These are phyloP conservation scores for Perognathus longimembris DNA, from an alignment of 2,113 vertebrate genomes.

Conservation along the genomic window DNA sequence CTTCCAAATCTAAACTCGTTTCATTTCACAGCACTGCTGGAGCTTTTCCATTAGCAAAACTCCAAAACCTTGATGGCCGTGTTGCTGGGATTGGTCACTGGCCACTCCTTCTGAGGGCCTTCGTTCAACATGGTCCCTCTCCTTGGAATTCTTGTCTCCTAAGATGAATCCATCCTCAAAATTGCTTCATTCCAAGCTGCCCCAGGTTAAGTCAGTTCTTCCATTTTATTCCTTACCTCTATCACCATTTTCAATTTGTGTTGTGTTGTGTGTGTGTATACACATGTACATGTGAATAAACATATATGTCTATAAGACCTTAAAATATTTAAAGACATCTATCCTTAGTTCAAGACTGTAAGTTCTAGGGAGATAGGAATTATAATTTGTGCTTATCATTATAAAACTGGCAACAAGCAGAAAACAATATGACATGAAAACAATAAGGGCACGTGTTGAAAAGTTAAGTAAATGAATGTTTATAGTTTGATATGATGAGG, in stretches of 20 bases:
- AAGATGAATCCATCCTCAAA: not conserved
- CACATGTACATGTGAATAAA: too few relatives aligned
- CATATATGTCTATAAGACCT: too few relatives aligned
- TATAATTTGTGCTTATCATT: not conserved
- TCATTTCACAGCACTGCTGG: not conserved
- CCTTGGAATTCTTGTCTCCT: not conserved
- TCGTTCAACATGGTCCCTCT: not conserved
- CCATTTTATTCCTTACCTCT: not conserved
- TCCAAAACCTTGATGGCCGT: rapidly evolving
- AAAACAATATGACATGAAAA: not conserved
- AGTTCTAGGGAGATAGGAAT: not conserved
- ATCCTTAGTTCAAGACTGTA: not conserved
- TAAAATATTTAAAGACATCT: not conserved
- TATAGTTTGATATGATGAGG: not conserved
- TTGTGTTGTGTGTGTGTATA: not conserved
- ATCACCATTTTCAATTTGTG: not conserved
- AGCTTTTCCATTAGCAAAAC: not conserved
- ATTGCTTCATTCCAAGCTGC: not conserved
- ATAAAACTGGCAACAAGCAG: too few relatives aligned
- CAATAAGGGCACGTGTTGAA: not conserved
- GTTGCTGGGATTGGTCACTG: not conserved
- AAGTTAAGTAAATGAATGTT: not conserved
- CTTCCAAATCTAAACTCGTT: not conserved
- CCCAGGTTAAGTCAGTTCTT: not conserved
- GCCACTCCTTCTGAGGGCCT: not conserved